Conservation (phyloP, 92 coral and sea anemone genomes). For the Diadumene lineata region DNA sequence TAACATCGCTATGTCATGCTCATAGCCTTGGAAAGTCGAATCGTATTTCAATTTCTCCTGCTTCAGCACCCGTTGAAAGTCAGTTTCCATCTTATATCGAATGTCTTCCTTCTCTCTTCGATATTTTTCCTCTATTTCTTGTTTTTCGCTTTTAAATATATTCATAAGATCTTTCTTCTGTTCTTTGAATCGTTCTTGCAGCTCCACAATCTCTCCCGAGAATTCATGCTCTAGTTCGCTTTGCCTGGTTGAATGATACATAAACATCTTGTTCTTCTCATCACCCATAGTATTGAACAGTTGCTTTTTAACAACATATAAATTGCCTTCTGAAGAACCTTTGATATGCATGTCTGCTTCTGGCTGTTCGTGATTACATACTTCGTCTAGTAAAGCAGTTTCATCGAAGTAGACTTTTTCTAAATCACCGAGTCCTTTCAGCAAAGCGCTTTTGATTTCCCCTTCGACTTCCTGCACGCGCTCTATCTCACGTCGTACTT, state of each 20-base stretch:
- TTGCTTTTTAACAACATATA: slow-evolving; percentile 53
- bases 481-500: slow-evolving; percentile 74
- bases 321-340: slow-evolving; percentile 46
- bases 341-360: slow-evolving; percentile 93
- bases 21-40: slow-evolving; percentile 88
- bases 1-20: slow-evolving; percentile 90
- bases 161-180: slow-evolving; percentile 96
- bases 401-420: slow-evolving; percentile 89
- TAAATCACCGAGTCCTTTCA: slow-evolving; percentile 79
- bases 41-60: slow-evolving; percentile 91
- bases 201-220: slow-evolving; percentile 83
- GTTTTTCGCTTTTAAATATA: slow-evolving; percentile 86
- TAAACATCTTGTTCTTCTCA: slow-evolving; percentile 79
- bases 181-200: slow-evolving; percentile 88
- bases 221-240: slow-evolving; percentile 88
- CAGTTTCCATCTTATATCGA: slow-evolving; percentile 78
- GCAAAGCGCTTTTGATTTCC: slow-evolving; percentile 81
- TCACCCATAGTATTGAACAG: slow-evolving; percentile 61
- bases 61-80: slow-evolving; percentile 77
- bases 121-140: slow-evolving; percentile 69
- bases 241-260: slow-evolving; percentile 77
- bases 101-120: slow-evolving; percentile 89
- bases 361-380: slow-evolving; percentile 74
- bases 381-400: slow-evolving; percentile 60
- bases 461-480: slow-evolving; percentile 93